These are phyloP conservation scores for Notamacropus eugenii DNA, from an alignment of 2,797 vertebrate species.

Conservation along the genomic window DNA sequence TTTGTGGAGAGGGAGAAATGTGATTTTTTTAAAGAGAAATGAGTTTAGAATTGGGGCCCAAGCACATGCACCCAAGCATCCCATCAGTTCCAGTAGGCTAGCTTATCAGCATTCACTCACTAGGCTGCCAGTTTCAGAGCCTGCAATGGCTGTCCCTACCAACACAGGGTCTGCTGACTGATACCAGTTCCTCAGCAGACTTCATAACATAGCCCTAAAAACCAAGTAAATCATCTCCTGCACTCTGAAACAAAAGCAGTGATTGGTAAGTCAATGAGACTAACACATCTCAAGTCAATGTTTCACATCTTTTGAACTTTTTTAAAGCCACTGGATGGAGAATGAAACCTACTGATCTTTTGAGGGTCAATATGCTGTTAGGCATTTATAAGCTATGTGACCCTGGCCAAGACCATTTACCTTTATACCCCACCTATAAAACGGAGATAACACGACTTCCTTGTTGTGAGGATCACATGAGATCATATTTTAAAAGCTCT, in stretches of 20 bases:
- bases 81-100: not conserved
- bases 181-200: not conserved
- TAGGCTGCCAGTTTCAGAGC: not conserved
- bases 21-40: no score
- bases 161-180: not conserved
- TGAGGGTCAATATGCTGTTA: not conserved
- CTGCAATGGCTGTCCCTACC: not conserved
- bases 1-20: no score
- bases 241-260: not conserved
- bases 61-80: no score
- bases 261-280: not conserved
- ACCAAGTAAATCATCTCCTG: not conserved
- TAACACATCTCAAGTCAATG: not conserved
- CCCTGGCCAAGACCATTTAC: not conserved
- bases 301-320: not conserved
- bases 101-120: not conserved
- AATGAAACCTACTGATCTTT: not conserved
- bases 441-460: not conserved
- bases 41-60: no score
- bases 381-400: not conserved
- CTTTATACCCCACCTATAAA: not conserved
- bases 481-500: not conserved
- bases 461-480: not conserved
- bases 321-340: not conserved
- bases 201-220: not conserved